These are phyloP conservation scores for Drosophila trapezifrons DNA, from an alignment of 1,140 invertebrate genomes.

Conservation along the genomic window DNA sequence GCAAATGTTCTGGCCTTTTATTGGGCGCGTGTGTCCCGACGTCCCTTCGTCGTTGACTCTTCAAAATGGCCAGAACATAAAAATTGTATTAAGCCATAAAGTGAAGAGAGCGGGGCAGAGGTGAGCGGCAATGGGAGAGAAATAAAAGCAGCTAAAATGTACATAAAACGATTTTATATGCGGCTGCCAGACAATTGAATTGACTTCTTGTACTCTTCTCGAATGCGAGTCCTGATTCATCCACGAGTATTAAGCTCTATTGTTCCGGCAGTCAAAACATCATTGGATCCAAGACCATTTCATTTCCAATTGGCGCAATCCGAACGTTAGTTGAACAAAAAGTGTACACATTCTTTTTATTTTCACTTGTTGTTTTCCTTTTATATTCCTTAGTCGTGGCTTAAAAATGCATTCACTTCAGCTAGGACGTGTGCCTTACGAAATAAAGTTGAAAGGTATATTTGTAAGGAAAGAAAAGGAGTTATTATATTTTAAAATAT, in stretches of 20 bases:
- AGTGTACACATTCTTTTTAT: neutral
- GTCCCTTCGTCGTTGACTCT: constrained; percentile 34
- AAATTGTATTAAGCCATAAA: constrained; percentile 81
- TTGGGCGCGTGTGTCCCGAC: constrained; percentile 30
- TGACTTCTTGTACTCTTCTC: constrained; percentile 52
- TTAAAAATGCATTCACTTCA: neutral
- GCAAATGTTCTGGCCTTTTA: constrained; percentile 49
- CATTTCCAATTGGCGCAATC: constrained; percentile 12
- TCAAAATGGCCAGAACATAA: constrained; percentile 73
- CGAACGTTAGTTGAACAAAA: constrained; percentile 2
- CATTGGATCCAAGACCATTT: constrained; percentile 22
- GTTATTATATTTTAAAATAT: neutral
- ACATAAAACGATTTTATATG: constrained; percentile 64
- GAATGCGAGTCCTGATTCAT: constrained; percentile 41
- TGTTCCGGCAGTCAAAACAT: constrained; percentile 33
- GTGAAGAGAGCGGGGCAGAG: constrained; percentile 19
- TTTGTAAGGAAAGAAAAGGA: neutral
- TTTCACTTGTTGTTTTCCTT: neutral
- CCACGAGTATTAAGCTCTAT: constrained; percentile 35
- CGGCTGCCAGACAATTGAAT: constrained; percentile 71
- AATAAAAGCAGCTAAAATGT: constrained; percentile 39
- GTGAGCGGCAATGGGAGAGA: neutral
- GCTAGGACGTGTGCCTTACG: neutral
- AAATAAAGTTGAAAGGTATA: neutral
- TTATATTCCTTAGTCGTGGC: neutral